These are phyloP conservation scores for Meles meles DNA, from an alignment of 2,113 vertebrate species.

Conservation along the genomic window DNA sequence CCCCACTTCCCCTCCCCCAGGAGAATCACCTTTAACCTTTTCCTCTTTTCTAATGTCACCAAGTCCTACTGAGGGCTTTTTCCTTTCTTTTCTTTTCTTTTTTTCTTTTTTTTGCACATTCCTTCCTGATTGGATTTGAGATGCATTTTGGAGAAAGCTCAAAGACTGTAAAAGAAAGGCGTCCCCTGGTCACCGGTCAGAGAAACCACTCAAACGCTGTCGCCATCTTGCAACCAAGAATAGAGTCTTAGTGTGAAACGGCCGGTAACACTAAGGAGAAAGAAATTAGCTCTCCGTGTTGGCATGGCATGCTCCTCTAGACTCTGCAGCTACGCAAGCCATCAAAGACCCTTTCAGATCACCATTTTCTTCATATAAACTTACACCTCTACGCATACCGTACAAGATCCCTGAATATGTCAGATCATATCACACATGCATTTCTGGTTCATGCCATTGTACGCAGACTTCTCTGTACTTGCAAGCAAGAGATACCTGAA, in stretches of 20 bases:
- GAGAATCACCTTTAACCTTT: not conserved
- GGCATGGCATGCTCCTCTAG: fast-evolving
- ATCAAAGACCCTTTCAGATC: not conserved
- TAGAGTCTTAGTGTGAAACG: no score
- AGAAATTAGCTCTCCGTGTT: fast-evolving
- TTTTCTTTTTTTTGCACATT: no score
- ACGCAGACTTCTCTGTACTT: not conserved
- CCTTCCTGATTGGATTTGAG: not conserved
- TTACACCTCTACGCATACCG: not conserved
- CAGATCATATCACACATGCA: fast-evolving
- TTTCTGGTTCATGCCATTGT: not conserved
- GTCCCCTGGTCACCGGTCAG: not conserved
- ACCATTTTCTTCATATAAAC: not conserved
- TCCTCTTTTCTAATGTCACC: not conserved
- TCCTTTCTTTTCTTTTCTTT: no score
- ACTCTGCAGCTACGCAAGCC: not conserved
- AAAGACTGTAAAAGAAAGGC: not conserved
- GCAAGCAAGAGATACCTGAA: not conserved
- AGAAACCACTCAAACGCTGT: not conserved
- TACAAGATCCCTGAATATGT: not conserved
- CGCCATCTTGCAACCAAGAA: not conserved
- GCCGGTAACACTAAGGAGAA: not conserved
- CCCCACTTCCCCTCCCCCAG: not conserved
- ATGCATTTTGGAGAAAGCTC: not conserved
- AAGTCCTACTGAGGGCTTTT: no score